Evolutionary conservation across 2,888 invertebrate species (phyloP), one percentile per base, ranked within the genome.

Genomic region (Lycaena phlaeas): DNA sequence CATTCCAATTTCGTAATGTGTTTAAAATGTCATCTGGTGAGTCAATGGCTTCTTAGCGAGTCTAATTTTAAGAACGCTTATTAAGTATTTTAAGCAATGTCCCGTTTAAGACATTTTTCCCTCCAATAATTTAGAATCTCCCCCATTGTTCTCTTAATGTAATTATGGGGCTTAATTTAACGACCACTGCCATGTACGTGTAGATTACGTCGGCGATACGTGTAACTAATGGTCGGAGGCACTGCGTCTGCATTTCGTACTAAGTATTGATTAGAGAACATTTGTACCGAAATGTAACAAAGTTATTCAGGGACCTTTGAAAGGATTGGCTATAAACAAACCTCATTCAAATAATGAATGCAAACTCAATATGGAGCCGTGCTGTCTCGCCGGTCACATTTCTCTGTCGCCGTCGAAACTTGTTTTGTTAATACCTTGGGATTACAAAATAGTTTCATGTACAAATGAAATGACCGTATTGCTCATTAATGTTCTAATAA

Each of bases 361-460:
- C 56, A 52, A 60, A 56, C 48, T 51, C 53, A 58, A 60, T 61
- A 53, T 46, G 74, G 72, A 63, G 74, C 69, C 77, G 60, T 57
- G 63, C 64, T 59, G 78, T 78, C 79, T 77, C 62, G 72, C 64
- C 74, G 58, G 61, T n/a, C n/a, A 62, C 60, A 59, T 51, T 46
- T 48, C 38, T 31, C 39, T 48, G 61, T 53, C 61, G 62, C 57
- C 59, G 54, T 28, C 57, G 56, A 57, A 58, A 60, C 57, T 51
- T 45, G 48, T 31, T 42, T 31, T 31, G 34, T 30, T 30, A 14
- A 30, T 15, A 30, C 30, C n/a, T n/a, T 30, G 30, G 15, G 14
- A 30, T 15, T 10, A 30, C 15, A 10, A 30, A 30, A 30, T 18
- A 18, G 30, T 30, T 30, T 14, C 30, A 10, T 30, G 15, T 30